Evolutionary conservation across 2,888 invertebrate genomes (phyloP).

Genomic region (Tenodera sinensis): DNA sequence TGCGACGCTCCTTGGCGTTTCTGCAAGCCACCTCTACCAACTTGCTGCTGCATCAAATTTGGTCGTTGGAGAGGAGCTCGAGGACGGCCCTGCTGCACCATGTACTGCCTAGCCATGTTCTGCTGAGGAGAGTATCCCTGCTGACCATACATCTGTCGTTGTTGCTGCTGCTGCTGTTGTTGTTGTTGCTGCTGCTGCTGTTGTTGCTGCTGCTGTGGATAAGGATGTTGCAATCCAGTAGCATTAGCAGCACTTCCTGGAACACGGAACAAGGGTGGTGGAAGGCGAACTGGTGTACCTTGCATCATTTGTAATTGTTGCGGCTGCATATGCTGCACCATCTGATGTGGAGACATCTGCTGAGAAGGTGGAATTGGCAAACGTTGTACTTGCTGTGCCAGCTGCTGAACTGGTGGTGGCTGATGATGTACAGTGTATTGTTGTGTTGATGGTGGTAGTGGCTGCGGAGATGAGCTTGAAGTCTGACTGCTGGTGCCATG

Average conservation of each 20-base stretch:
- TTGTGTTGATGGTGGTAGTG: not conserved
- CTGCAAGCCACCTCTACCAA: not conserved
- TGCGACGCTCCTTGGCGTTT: slow-evolving; percentile 32
- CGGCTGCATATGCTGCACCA: slow-evolving; percentile 45
- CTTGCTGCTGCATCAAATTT: slow-evolving; percentile 15
- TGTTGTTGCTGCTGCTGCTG: slow-evolving; percentile 18
- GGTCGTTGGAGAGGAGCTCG: slow-evolving; percentile 5
- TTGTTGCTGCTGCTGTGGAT: not conserved
- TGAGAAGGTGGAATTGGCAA: slow-evolving; percentile 21
- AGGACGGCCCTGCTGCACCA: slow-evolving; percentile 20
- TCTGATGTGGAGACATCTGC: slow-evolving; percentile 31
- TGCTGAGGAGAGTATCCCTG: slow-evolving; percentile 12
- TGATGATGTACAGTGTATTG: slow-evolving; percentile 13
- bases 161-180: not conserved
- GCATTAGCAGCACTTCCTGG: slow-evolving; percentile 42
- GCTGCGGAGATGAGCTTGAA: not conserved
- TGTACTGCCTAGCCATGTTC: slow-evolving; percentile 13
- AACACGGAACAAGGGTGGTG: slow-evolving; percentile 44
- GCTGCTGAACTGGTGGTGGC: slow-evolving; percentile 47
- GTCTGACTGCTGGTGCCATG: slow-evolving; percentile 28
- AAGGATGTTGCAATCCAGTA: not conserved
- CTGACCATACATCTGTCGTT: not conserved
- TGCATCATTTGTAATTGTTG: slow-evolving; percentile 44
- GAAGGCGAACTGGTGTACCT: slow-evolving; percentile 40
- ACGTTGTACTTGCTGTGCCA: slow-evolving; percentile 44